Evolutionary conservation across 2,888 invertebrate genomes (phyloP).

Genomic region (Entomobrya proxima): DNA sequence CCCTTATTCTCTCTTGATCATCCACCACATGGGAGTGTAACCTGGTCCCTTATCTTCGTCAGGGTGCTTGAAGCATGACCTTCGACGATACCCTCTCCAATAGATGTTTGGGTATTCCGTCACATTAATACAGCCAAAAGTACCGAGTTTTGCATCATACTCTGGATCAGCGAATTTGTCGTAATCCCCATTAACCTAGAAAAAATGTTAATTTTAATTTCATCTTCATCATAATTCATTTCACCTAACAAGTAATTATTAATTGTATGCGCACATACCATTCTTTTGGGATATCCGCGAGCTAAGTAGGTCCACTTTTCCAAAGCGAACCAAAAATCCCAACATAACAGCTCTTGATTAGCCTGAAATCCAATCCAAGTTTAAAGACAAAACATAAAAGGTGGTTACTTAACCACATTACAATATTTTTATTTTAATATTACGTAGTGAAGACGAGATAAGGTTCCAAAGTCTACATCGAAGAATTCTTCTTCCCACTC

Average conservation of each 20-base stretch:
- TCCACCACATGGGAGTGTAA: too few species aligned
- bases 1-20: too few species aligned
- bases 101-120: neutral
- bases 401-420: neutral
- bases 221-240: too few species aligned
- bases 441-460: slow-evolving; percentile 44
- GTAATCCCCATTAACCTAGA: slow-evolving; percentile 38
- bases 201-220: too few species aligned
- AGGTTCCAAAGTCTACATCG: neutral
- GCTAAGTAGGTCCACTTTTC: slow-evolving; percentile 54
- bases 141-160: too few species aligned
- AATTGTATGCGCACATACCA: too few species aligned
- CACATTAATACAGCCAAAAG: neutral
- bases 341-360: slow-evolving; percentile 52
- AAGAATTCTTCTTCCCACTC: slow-evolving; percentile 69
- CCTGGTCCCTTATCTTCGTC: too few species aligned
- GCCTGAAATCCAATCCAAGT: slow-evolving; percentile 21
- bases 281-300: slow-evolving; percentile 39
- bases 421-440: slow-evolving; percentile 31
- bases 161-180: slow-evolving; percentile 32
- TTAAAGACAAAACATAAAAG: neutral
- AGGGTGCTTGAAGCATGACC: too few species aligned
- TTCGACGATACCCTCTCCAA: neutral
- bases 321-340: slow-evolving; percentile 47
- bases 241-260: too few species aligned